Percentiles rank a stretch among this genome's conserved stretches.
Evolutionary conservation across 2,797 vertebrate genomes (phyloP).

Genomic region (Sphaeramia orbicularis): DNA sequence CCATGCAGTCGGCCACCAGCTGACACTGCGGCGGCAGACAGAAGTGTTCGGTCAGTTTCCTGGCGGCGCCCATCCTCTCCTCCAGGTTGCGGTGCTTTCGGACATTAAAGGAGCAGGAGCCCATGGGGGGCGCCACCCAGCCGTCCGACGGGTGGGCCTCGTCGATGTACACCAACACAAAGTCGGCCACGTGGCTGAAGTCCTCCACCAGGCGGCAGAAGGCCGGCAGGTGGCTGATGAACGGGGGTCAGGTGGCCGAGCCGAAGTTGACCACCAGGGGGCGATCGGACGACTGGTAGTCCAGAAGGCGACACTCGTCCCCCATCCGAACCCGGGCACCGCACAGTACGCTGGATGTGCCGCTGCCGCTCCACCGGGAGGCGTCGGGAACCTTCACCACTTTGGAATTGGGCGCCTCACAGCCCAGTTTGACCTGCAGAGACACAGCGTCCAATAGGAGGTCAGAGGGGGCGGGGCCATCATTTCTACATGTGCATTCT

Average conservation of each 20-base stretch:
- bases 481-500: no score
- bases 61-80: slow-evolving; percentile 92
- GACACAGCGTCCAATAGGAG: no score
- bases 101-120: slow-evolving; percentile 60
- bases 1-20: slow-evolving; percentile 96
- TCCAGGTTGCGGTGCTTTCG: slow-evolving; percentile 93
- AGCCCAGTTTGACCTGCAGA: slow-evolving; percentile 78
- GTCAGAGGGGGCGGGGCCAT: no score
- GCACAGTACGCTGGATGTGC: no score
- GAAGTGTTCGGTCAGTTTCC: slow-evolving; percentile 86
- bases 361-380: no score
- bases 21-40: no score
- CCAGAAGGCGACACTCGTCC: no score
- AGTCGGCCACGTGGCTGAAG: slow-evolving; percentile 95
- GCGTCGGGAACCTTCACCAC: slow-evolving; percentile 88
- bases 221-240: slow-evolving; percentile 93
- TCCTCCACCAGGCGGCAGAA: slow-evolving; percentile 96
- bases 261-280: slow-evolving; percentile 98
- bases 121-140: slow-evolving; percentile 82
- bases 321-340: no score
- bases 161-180: slow-evolving; percentile 97
- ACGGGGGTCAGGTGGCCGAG: slow-evolving; percentile 97
- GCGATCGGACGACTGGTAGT: slow-evolving; percentile 44
- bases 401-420: slow-evolving; percentile 94
- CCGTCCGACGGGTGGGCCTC: slow-evolving; percentile 98